Base-by-base conservation (phyloP, 2,888 invertebrate species). In the Xylota sylvarum region DNA sequence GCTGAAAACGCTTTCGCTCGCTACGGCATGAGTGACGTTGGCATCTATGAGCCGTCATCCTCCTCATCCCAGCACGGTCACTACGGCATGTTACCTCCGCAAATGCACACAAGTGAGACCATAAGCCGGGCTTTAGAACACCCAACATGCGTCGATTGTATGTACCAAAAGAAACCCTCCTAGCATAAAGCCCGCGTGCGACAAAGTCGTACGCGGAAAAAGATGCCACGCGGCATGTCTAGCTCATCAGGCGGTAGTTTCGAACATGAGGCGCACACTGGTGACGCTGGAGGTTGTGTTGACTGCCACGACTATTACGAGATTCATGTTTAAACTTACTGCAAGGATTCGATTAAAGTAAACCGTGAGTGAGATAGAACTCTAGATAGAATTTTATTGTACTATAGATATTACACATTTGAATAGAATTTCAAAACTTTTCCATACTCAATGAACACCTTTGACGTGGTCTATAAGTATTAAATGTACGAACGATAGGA, bases 131-230 rank as follows among this genome's bases (percentile, higher is more conserved):
- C 94, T 12, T 94, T 96, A 74, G 96, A 96, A 88, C 94, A 95
- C 79, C 95, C 95, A 58, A 95, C 95, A 30, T 96, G 96, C 92
- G 95, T 96, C 89, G 95, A 96, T 90, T 96, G 96, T 90, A 94
- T 96, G 92, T 94, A 96, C 52, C 95, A 95, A 78, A 94, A 93
- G 88, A 93, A 94, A 92, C 93, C 93, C 88, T 94, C 94, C 94
- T 95, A 95, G 94, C 95, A 95, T 93, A 95, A 94, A 94, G 94
- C 93, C 93, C 92, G 93, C 91, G 93, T 92, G 90, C 93, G 92
- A 89, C 94, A 93, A 93, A 94, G 94, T 93, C 94, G 94, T 93
- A 94, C 94, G 93, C 95, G 94, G 91, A 93, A 92, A 89, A 93
- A 93, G 89, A 90, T 93, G 90, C 92, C 93, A 89, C 91, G 93